These are phyloP conservation scores for Deroplatys truncata DNA, from an alignment of 2,888 invertebrate genomes.

Conservation along the genomic window DNA sequence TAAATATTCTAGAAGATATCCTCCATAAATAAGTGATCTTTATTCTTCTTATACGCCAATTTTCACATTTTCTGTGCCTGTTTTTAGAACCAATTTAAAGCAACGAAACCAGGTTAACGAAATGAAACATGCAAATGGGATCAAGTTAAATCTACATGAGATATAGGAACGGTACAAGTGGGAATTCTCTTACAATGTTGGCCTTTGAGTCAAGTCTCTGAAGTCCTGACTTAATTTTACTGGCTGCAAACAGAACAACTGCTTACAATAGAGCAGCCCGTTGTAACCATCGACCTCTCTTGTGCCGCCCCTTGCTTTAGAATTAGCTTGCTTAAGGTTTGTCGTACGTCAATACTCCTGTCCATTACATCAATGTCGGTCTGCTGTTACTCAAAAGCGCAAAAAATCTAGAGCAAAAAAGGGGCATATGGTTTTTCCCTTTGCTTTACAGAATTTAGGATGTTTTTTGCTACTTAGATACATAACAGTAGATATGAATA, in stretches of 20 bases:
- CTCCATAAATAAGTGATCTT: no score
- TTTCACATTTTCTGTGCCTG: no score
- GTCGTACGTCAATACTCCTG: neutral
- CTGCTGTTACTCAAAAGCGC: no score
- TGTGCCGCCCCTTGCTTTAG: neutral
- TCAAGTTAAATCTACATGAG: neutral
- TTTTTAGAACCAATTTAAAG: neutral
- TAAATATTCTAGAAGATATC: no score
- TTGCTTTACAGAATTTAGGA: no score
- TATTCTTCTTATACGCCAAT: no score
- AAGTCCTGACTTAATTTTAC: conserved; percentile 13
- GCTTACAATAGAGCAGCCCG: neutral
- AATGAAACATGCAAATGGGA: neutral
- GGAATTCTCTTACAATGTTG: conserved; percentile 2
- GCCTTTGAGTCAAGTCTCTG: neutral
- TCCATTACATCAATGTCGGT: no score
- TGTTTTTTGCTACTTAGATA: no score
- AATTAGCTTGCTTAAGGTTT: neutral
- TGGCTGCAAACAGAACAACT: neutral
- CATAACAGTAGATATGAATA: no score
- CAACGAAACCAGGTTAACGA: neutral
- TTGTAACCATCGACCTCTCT: no score
- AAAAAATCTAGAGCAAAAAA: no score
- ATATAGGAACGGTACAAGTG: neutral
- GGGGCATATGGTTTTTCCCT: no score